These are phyloP conservation scores for Epinephelus awoara DNA, from an alignment of 2,797 vertebrate species.

Conservation along the genomic window DNA sequence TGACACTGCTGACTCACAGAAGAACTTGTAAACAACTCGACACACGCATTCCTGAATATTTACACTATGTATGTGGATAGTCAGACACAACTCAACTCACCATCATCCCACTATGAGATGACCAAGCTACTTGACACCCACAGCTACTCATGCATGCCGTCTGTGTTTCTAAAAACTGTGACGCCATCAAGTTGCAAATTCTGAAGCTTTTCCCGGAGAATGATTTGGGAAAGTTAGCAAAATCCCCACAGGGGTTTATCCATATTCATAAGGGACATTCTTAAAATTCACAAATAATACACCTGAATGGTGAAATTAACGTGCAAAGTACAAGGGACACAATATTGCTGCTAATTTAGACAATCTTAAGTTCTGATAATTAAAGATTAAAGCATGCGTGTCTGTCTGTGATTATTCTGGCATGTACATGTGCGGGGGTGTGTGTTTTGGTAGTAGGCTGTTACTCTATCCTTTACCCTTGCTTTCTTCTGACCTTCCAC, in stretches of 20 bases:
- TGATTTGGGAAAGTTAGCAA: conserved; percentile 29
- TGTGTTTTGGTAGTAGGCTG: conserved; percentile 70
- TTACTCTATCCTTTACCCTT: conserved; percentile 78
- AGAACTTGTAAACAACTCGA: conserved; percentile 58
- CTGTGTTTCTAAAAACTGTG: conserved; percentile 41
- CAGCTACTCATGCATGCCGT: conserved; percentile 9
- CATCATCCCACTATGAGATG: conserved; percentile 24
- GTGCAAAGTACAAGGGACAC: neutral
- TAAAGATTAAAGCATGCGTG: conserved; percentile 42
- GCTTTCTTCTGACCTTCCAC: conserved; percentile 81
- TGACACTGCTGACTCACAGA: conserved; percentile 69
- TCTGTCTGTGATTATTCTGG: conserved; percentile 47
- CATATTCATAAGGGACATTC: conserved; percentile 4
- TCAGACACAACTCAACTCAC: conserved; percentile 26
- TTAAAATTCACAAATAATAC: neutral
- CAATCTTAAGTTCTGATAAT: conserved; percentile 23
- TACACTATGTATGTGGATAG: conserved; percentile 28
- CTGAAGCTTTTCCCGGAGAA: conserved; percentile 46
- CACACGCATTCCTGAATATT: conserved; percentile 53
- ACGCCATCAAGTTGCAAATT: conserved; percentile 48
- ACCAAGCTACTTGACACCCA: conserved; percentile 32
- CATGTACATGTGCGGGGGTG: conserved; percentile 45
- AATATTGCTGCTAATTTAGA: conserved; percentile 16
- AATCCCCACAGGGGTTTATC: conserved; percentile 26
- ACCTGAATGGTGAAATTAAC: conserved; percentile 8